These are phyloP conservation scores for Sphaeramia orbicularis DNA, from an alignment of 2,797 vertebrate genomes.

Conservation along the genomic window DNA sequence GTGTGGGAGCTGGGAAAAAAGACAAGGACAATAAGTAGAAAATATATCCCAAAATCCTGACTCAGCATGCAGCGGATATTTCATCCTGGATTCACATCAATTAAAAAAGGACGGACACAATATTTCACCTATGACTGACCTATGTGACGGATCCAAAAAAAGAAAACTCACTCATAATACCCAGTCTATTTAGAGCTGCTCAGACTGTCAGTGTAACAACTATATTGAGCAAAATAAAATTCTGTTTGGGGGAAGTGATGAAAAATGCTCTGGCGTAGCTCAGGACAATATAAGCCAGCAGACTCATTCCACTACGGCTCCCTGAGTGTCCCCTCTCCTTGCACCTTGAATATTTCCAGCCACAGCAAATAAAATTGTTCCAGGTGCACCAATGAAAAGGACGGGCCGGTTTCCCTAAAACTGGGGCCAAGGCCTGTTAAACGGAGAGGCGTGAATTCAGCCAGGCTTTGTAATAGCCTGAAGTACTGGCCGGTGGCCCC, in stretches of 20 bases:
- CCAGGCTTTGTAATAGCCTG: slow-evolving; percentile 67
- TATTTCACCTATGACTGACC: slow-evolving; percentile 50
- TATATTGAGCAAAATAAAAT: slow-evolving; percentile 48
- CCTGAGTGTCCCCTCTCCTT: slow-evolving; percentile 66
- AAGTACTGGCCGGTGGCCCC: slow-evolving; percentile 58
- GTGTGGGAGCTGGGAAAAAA: slow-evolving; percentile 12
- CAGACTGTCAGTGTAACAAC: slow-evolving; percentile 26
- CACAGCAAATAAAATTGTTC: slow-evolving; percentile 78
- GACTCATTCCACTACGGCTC: slow-evolving; percentile 55
- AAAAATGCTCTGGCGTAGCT: slow-evolving; percentile 62
- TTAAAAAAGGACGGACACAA: slow-evolving; percentile 48
- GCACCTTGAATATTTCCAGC: slow-evolving; percentile 73
- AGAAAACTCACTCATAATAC: slow-evolving; percentile 29
- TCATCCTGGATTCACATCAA: slow-evolving; percentile 67
- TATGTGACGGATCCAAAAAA: slow-evolving; percentile 33
- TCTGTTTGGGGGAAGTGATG: slow-evolving; percentile 55
- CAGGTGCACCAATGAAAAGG: slow-evolving; percentile 81
- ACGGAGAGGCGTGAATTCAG: slow-evolving; percentile 74
- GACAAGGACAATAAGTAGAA: slow-evolving; percentile 29
- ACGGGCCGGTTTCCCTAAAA: slow-evolving; percentile 60
- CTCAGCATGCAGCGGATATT: slow-evolving; percentile 56
- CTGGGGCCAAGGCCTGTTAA: slow-evolving; percentile 71
- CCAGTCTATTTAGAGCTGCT: slow-evolving; percentile 20
- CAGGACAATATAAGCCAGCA: slow-evolving; percentile 54
- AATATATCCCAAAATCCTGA: slow-evolving; percentile 49